Evolutionary conservation across 2,888 invertebrate genomes (phyloP), one percentile per base, ranked within the genome.

Genomic region (Troilus luridus): DNA sequence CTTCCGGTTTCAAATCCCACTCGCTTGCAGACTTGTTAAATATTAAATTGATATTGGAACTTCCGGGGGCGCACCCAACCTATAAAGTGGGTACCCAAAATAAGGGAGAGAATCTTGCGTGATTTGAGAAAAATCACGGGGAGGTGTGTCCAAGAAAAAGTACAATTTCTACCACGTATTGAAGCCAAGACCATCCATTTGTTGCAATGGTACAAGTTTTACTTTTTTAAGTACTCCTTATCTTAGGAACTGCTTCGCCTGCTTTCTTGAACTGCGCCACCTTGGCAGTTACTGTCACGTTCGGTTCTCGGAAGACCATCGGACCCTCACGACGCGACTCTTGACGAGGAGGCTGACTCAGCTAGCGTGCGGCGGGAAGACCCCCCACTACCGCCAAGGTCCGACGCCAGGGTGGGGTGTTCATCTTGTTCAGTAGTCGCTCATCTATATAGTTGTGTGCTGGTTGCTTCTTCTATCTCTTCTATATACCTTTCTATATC

Each of bases 391-490:
- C 56, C 24, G 27, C 85, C 85, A 85, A 85, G 85, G 85, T 85
- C 85, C 85, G 56, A 21, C 85, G 56, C 72, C 72, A 85, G 85
- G 56, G 85, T 85, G 85, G 85, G 85, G 85, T 54, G 56, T 58
- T 85, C 21, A 58, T 85, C 85, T 85, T 85, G 56, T 58, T 58
- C 54, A n/a, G 19, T 85, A 56, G 85, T 85, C 85, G 85, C 85
- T 85, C 56, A 56, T 85, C 85, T 54, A 56, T 85, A 85, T 85
- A 85, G 54, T 58, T 85, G 85, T 85, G 54, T 85, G 56, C 56
- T 56, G 56, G 56, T 85, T 56, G 54, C 85, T 85, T 85, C 85
- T 58, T 85, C 85, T 85, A 85, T 85, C 85, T 85, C 85, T 85
- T 58, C 56, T 58, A 85, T 85, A 54, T n/a, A 56, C 54, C 85